phyloP scores from a whole-genome alignment of 2,113 vertebrate species.

The Arenaria interpres region DNA sequence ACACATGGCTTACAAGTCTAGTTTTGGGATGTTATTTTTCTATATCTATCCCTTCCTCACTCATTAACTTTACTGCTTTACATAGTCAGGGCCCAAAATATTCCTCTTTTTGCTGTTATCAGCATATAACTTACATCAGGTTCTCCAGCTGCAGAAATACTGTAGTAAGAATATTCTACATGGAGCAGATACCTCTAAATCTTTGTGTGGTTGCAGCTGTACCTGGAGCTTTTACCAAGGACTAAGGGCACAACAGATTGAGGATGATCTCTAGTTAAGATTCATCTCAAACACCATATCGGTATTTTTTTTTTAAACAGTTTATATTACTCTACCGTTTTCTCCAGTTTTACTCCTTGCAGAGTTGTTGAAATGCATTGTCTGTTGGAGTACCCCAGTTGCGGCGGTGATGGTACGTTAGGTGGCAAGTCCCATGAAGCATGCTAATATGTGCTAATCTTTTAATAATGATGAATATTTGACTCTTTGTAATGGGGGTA shows the following conservation, averaged over 20 bases:
- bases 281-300: not conserved
- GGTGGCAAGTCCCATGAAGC: slow-evolving; percentile 68
- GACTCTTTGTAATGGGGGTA: slow-evolving; percentile 50
- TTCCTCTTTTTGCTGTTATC: not conserved
- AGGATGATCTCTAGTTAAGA: not conserved
- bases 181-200: not conserved
- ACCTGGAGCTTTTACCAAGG: not conserved
- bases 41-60: not conserved
- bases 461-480: slow-evolving; percentile 66
- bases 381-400: slow-evolving; percentile 50
- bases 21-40: not conserved
- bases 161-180: not conserved
- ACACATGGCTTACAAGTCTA: not conserved
- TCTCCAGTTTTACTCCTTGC: not conserved
- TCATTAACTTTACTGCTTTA: not conserved
- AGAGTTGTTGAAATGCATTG: not conserved
- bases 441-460: slow-evolving; percentile 58
- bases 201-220: not conserved
- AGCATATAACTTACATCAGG: not conserved
- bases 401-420: slow-evolving; percentile 7
- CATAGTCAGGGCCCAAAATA: not conserved
- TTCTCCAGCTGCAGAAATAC: not conserved
- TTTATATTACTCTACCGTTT: not conserved
- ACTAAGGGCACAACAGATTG: not conserved
- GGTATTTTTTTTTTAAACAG: not conserved